Percentiles rank a stretch among this genome's conserved stretches.
phyloP scores from a whole-genome alignment of 1,140 invertebrate genomes.

The Watersipora subatra region DNA sequence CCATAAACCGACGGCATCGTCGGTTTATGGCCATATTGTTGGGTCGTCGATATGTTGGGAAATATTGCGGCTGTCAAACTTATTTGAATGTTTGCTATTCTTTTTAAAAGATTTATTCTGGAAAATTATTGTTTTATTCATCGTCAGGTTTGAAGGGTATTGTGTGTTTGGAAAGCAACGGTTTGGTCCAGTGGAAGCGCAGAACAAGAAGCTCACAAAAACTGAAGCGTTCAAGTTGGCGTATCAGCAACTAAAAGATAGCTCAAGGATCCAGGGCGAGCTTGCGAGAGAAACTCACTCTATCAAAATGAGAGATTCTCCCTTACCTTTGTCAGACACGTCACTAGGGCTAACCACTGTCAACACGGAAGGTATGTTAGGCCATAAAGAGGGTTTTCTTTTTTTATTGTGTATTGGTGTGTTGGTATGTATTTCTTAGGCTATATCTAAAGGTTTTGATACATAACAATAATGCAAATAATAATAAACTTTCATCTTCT shows the following conservation, averaged over 20 bases:
- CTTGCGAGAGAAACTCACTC: not conserved
- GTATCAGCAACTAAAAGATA: not conserved
- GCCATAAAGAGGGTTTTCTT: not conserved
- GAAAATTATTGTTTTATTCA: not conserved
- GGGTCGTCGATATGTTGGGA: too few relatives aligned
- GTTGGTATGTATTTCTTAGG: too few relatives aligned
- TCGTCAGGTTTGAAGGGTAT: not conserved
- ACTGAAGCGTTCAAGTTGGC: not conserved
- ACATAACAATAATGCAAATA: too few relatives aligned
- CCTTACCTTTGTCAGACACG: not conserved
- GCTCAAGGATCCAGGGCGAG: not conserved
- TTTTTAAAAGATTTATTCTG: not conserved
- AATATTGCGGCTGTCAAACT: not conserved
- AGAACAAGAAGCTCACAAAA: not conserved
- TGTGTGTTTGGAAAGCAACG: not conserved
- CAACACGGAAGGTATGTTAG: too few relatives aligned
- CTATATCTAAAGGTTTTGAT: too few relatives aligned
- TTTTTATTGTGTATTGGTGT: not conserved
- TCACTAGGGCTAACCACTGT: not conserved
- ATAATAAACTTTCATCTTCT: too few relatives aligned
- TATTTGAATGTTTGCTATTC: not conserved
- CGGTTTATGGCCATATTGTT: too few relatives aligned
- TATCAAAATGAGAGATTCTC: not conserved
- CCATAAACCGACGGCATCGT: too few relatives aligned
- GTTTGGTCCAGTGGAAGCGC: not conserved